Percentiles rank a stretch among this genome's conserved stretches.
These are phyloP conservation scores for Tetranychus cinnabarinus DNA, from an alignment of 1,140 invertebrate genomes.

Conservation along the genomic window DNA sequence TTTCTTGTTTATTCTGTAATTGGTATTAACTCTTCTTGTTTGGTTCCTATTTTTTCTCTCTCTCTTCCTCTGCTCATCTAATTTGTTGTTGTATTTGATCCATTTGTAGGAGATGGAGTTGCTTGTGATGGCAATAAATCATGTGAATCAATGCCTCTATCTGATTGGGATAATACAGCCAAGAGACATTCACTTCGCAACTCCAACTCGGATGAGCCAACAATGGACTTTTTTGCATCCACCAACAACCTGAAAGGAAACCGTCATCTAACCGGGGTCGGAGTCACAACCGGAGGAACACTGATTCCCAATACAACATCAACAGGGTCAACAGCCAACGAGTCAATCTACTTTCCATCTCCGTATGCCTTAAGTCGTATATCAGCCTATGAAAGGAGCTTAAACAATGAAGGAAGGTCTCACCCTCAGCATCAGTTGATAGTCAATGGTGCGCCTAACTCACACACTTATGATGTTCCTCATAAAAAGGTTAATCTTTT, in stretches of 20 bases:
- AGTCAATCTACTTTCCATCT: conserved; percentile 12
- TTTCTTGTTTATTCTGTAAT: too few species aligned
- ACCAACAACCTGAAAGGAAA: too few species aligned
- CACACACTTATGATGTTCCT: conserved; percentile 12
- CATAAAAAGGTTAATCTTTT: conserved; percentile 1
- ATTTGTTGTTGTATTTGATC: too few species aligned
- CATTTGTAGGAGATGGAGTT: neutral
- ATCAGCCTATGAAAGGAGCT: conserved; percentile 1
- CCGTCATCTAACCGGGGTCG: too few species aligned
- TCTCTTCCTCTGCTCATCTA: too few species aligned
- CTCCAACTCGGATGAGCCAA: too few species aligned
- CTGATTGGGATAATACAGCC: neutral
- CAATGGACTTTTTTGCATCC: too few species aligned
- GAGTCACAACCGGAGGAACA: neutral
- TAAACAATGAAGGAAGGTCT: conserved; percentile 1
- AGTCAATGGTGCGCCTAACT: conserved; percentile 8
- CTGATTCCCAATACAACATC: neutral
- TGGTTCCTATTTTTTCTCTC: too few species aligned
- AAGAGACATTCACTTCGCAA: neutral
- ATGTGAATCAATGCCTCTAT: neutral
- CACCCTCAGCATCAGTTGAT: conserved; percentile 7
- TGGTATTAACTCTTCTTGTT: too few species aligned
- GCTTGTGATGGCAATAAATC: neutral
- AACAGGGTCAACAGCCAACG: neutral
- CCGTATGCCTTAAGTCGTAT: conserved; percentile 11